Percentiles rank a stretch among this genome's conserved stretches.
phyloP scores from a whole-genome alignment of 2,797 vertebrate genomes.

The Pipistrellus pygmaeus region DNA sequence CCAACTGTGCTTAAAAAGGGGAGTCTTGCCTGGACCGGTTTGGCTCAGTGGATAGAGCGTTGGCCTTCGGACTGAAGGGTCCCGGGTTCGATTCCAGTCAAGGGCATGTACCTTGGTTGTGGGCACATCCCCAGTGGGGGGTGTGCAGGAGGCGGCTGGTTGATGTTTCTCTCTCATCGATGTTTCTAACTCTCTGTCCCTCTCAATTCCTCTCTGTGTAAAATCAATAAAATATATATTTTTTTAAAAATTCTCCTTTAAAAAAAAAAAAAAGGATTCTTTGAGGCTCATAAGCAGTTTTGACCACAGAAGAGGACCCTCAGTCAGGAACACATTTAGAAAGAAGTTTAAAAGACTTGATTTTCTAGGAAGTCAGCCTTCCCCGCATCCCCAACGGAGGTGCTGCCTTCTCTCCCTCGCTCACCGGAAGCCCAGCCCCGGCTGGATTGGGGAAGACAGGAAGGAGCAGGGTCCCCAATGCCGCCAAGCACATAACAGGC shows the following conservation, averaged over 20 bases:
- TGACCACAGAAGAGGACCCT: not conserved
- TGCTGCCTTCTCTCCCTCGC: not conserved
- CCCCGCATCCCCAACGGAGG: rapidly evolving
- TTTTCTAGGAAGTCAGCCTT: not conserved
- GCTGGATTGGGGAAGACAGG: not conserved
- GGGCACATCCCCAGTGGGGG: no score
- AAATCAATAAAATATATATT: no score
- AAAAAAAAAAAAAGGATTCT: no score
- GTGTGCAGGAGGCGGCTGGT: no score
- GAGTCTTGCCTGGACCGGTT: not conserved
- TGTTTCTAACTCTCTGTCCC: no score
- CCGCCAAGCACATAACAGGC: not conserved
- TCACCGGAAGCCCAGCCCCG: not conserved
- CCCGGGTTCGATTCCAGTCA: no score
- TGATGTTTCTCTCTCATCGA: no score
- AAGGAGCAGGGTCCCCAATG: not conserved
- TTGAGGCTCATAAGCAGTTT: not conserved
- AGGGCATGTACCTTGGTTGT: no score
- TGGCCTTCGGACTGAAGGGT: no score
- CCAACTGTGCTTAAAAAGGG: not conserved
- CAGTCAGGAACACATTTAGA: not conserved
- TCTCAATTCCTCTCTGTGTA: no score
- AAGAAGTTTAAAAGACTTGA: not conserved
- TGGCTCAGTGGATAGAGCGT: no score
- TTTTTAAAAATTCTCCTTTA: no score